Evolutionary conservation across 2,888 invertebrate genomes (phyloP).

Genomic region (Lepetodrilus schrolli): DNA sequence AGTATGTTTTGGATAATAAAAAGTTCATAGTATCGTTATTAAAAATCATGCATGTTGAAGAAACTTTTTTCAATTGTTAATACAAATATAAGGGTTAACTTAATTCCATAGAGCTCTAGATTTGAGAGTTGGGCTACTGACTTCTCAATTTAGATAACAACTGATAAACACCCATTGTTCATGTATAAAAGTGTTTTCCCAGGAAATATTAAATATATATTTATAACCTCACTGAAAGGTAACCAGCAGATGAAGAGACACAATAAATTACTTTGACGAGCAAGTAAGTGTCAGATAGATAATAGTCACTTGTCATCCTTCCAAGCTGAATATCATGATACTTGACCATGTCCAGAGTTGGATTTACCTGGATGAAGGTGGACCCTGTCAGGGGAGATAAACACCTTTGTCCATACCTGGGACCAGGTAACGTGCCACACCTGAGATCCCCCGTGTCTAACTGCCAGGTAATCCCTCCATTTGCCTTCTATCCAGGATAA

Average conservation of each 20-base stretch:
- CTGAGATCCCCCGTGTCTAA: background rate
- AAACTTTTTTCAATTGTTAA: too few relatives aligned
- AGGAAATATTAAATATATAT: too few relatives aligned
- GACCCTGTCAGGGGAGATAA: background rate
- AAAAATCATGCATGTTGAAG: too few relatives aligned
- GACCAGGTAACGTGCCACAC: background rate
- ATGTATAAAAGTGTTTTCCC: too few relatives aligned
- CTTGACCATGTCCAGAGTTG: background rate
- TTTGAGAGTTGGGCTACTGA: too few relatives aligned
- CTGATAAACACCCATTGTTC: too few relatives aligned
- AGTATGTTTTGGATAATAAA: too few relatives aligned
- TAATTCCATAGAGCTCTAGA: too few relatives aligned
- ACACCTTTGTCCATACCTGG: conserved; percentile 1
- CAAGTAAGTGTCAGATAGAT: background rate
- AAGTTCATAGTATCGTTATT: too few relatives aligned
- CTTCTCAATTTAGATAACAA: too few relatives aligned
- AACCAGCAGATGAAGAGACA: background rate
- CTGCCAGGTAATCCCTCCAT: conserved; percentile 5
- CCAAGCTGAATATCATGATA: background rate
- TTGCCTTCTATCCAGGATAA: too few relatives aligned
- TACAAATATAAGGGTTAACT: too few relatives aligned
- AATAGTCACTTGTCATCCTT: background rate
- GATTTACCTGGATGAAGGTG: background rate
- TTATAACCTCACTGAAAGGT: background rate
- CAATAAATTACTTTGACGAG: background rate